phyloP scores from a whole-genome alignment of 2,888 invertebrate genomes.

The Phengaris alcon region DNA sequence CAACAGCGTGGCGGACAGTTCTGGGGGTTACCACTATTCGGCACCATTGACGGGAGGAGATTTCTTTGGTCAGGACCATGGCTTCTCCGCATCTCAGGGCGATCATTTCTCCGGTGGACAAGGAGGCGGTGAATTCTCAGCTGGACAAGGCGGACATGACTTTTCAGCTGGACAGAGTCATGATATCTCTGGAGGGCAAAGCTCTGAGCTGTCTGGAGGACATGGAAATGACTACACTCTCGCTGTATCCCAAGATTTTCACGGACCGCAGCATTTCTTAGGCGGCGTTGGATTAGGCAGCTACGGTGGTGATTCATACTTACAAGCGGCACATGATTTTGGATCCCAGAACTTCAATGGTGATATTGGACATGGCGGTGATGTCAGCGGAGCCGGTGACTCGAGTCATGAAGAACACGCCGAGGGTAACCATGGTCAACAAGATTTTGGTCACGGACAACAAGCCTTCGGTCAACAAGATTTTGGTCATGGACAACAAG shows the following conservation, averaged over 20 bases:
- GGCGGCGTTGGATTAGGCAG: slow-evolving; percentile 41
- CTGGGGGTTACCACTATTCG: slow-evolving; percentile 42
- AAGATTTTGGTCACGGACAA: slow-evolving; percentile 40
- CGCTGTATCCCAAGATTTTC: slow-evolving; percentile 41
- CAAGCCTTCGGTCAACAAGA: slow-evolving; percentile 34
- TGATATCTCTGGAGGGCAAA: slow-evolving; percentile 33
- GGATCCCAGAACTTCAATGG: slow-evolving; percentile 47
- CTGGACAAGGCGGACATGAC: slow-evolving; percentile 40
- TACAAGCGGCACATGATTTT: slow-evolving; percentile 65
- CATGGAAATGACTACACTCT: slow-evolving; percentile 47
- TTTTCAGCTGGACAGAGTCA: slow-evolving; percentile 42
- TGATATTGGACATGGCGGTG: slow-evolving; percentile 44
- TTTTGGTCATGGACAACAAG: slow-evolving; percentile 37
- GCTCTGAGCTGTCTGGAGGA: slow-evolving; percentile 38
- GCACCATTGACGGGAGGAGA: slow-evolving; percentile 35
- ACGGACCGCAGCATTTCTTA: slow-evolving; percentile 39
- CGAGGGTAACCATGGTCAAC: slow-evolving; percentile 38
- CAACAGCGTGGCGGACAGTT: slow-evolving; percentile 41
- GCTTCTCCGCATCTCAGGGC: slow-evolving; percentile 32
- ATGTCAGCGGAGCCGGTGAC: slow-evolving; percentile 37
- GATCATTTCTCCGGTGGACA: slow-evolving; percentile 44
- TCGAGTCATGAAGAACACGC: slow-evolving; percentile 40
- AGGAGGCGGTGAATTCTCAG: slow-evolving; percentile 41
- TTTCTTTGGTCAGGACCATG: too few relatives aligned
- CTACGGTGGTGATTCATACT: slow-evolving; percentile 59